A percentile compares a stretch with the other conserved stretches of the same genome.
Evolutionary conservation across 2,797 vertebrate genomes (phyloP).

Genomic region (Chaetophractus vellerosus): DNA sequence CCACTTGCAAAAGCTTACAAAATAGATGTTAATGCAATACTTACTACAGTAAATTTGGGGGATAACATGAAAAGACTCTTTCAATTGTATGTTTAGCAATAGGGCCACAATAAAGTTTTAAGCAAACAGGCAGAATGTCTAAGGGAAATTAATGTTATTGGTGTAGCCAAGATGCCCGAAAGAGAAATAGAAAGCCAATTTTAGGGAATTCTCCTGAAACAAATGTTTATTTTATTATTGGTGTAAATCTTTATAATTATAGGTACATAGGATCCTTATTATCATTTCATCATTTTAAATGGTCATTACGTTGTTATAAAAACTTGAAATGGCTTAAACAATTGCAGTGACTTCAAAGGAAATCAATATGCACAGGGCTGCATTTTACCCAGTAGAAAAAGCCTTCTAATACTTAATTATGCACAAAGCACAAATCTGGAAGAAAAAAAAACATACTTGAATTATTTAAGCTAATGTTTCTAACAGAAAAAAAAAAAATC

Average conservation of each 20-base stretch:
- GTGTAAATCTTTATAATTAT: slow-evolving; percentile 59
- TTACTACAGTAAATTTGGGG: background rate
- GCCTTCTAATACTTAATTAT: slow-evolving; percentile 57
- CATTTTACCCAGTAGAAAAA: slow-evolving; percentile 30
- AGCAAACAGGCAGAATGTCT: background rate
- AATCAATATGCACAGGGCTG: background rate
- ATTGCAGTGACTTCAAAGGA: slow-evolving; percentile 55
- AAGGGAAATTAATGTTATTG: slow-evolving; percentile 7
- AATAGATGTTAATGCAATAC: background rate
- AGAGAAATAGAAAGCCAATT: slow-evolving; percentile 54
- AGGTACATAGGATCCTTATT: background rate
- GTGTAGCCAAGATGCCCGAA: background rate
- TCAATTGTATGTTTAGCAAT: slow-evolving; percentile 31
- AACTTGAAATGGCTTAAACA: slow-evolving; percentile 28
- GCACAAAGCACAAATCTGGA: background rate
- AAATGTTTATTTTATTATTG: slow-evolving; percentile 44
- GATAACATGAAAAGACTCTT: background rate
- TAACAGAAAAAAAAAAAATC: background rate
- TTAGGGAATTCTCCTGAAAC: slow-evolving; percentile 59
- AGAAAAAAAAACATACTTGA: background rate
- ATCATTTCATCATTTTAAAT: slow-evolving; percentile 38
- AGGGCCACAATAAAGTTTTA: background rate
- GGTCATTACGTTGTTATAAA: slow-evolving; percentile 32
- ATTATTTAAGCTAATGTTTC: slow-evolving; percentile 67
- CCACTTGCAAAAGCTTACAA: background rate